These are phyloP conservation scores for Zeus faber DNA, from an alignment of 2,113 vertebrate genomes.

Conservation along the genomic window DNA sequence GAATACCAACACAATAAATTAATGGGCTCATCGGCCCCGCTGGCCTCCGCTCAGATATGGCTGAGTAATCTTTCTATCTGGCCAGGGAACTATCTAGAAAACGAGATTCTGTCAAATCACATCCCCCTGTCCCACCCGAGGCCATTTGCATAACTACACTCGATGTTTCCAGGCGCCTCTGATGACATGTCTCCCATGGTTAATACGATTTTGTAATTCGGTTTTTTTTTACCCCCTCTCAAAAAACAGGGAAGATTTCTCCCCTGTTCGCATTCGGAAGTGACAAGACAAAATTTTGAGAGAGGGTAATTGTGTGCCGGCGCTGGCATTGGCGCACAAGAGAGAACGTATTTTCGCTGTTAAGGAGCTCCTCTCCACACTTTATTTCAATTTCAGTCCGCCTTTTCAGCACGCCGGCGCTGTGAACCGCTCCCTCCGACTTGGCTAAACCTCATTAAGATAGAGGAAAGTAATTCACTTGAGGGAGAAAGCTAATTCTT, in stretches of 20 bases:
- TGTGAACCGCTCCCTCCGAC: slow-evolving; percentile 56
- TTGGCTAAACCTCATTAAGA: slow-evolving; percentile 69
- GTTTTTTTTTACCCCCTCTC: slow-evolving; percentile 10
- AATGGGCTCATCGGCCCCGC: slow-evolving; percentile 50
- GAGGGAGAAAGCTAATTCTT: slow-evolving; percentile 61
- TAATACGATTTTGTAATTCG: slow-evolving; percentile 67
- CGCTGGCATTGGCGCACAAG: slow-evolving; percentile 39
- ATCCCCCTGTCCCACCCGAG: slow-evolving; percentile 29
- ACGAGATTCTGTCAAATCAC: slow-evolving; percentile 63
- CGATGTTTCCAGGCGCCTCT: slow-evolving; percentile 47
- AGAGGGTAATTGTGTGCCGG: slow-evolving; percentile 56
- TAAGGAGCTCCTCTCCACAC: slow-evolving; percentile 39
- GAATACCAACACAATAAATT: slow-evolving; percentile 64
- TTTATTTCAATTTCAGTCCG: slow-evolving; percentile 52
- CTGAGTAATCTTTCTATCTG: slow-evolving; percentile 58
- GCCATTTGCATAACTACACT: slow-evolving; percentile 58
- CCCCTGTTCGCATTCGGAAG: slow-evolving; percentile 54
- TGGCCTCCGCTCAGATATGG: slow-evolving; percentile 47
- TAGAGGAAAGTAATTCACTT: slow-evolving; percentile 66
- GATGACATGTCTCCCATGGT: slow-evolving; percentile 53
- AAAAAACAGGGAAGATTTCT: slow-evolving; percentile 20
- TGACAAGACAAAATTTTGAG: slow-evolving; percentile 61
- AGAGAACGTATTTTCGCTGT: slow-evolving; percentile 51
- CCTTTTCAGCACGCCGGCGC: slow-evolving; percentile 55
- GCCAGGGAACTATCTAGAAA: slow-evolving; percentile 36